Evolutionary conservation across 2,888 invertebrate species (phyloP).

Genomic region (Hypolimnas misippus): DNA sequence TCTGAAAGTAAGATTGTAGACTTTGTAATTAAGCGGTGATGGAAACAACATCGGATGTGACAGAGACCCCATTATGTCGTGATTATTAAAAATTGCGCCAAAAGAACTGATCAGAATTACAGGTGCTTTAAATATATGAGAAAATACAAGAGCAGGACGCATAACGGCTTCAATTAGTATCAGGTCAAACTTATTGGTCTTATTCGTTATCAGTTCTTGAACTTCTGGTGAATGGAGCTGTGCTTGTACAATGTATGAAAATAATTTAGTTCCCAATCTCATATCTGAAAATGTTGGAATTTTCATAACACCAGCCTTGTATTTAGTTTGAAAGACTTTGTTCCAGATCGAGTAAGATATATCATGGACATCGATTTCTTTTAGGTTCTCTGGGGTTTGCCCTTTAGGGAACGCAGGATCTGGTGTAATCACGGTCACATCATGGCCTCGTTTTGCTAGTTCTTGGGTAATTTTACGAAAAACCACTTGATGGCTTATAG

Average conservation of each 20-base stretch:
- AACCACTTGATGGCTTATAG: conserved; percentile 57
- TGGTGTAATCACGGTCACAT: conserved; percentile 61
- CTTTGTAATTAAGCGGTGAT: conserved; percentile 37
- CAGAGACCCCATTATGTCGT: conserved; percentile 48
- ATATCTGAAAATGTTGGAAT: conserved; percentile 29
- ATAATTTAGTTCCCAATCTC: neutral
- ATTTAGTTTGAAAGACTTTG: neutral
- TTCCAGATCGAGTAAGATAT: conserved; percentile 52
- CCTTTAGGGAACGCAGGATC: conserved; percentile 56
- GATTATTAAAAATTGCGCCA: conserved; percentile 41
- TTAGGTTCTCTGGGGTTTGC: conserved; percentile 50
- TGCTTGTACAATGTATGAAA: conserved; percentile 35
- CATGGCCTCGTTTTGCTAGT: conserved; percentile 61
- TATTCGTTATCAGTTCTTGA: conserved; percentile 36
- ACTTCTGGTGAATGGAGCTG: conserved; percentile 40
- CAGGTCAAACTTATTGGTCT: conserved; percentile 51
- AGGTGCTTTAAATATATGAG: conserved; percentile 57
- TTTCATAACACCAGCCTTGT: neutral
- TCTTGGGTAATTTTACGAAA: conserved; percentile 58
- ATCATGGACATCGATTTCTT: conserved; percentile 57
- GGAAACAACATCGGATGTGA: conserved; percentile 53
- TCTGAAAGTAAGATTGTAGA: conserved; percentile 49
- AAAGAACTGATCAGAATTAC: conserved; percentile 50
- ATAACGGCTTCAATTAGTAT: conserved; percentile 52
- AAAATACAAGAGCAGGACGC: conserved; percentile 47